Evolutionary conservation across 2,113 vertebrate genomes (phyloP).

Genomic region (Chionodraco myersi): DNA sequence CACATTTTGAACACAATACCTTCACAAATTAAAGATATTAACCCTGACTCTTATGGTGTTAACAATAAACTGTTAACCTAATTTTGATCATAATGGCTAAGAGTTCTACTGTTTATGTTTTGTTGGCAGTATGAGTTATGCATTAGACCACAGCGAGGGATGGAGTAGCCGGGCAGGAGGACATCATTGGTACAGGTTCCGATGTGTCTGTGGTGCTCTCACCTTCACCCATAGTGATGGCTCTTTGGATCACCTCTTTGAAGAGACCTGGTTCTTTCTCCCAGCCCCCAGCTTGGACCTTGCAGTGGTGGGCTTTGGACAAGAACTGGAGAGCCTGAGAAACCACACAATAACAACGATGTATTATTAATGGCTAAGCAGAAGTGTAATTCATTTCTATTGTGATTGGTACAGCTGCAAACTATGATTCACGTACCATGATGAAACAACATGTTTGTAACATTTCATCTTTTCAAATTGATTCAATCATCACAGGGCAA

Average conservation of each 20-base stretch:
- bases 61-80: too few species aligned
- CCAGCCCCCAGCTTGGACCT: conserved; percentile 89
- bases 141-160: too few species aligned
- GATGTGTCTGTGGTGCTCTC: conserved; percentile 41
- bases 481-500: background rate
- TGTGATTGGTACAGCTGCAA: too few species aligned
- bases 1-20: too few species aligned
- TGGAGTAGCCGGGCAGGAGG: too few species aligned
- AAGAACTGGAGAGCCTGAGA: conserved; percentile 92
- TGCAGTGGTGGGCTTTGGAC: conserved; percentile 92
- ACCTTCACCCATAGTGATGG: conserved; percentile 89
- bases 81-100: too few species aligned
- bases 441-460: background rate
- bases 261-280: conserved; percentile 89
- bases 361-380: background rate
- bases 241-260: conserved; percentile 88
- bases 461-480: background rate
- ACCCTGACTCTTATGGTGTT: too few species aligned
- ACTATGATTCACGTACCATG: too few species aligned
- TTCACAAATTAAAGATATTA: too few species aligned
- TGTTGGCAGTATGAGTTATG: too few species aligned
- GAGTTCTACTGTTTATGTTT: too few species aligned
- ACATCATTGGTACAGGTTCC: too few species aligned
- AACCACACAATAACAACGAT: background rate
- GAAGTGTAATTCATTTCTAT: background rate